Base-by-base conservation (phyloP, 1,140 invertebrate genomes). In the Aphidius ervi region DNA sequence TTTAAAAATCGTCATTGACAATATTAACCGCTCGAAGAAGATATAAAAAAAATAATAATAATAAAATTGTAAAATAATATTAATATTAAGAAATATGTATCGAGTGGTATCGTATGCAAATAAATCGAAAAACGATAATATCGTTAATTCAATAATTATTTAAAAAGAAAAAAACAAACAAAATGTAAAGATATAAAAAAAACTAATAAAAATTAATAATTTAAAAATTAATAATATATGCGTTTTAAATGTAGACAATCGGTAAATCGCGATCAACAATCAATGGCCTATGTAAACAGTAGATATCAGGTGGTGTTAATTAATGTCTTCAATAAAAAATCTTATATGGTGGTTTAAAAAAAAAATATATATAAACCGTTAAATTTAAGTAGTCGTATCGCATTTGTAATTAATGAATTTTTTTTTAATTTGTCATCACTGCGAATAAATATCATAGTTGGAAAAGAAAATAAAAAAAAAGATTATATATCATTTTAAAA, bases 201-300 rank as follows among this genome's bases (percentile, higher is more conserved):
- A 61, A 37, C 42, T 45, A 40, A 61, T 3, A 54, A 41, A 37
- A 57, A 60, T 31, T 45, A 59, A 59, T 50, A n/a, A 7, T 55
- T 47, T 63, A 16, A 50, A 56, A 41, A 58, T 20, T 31, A n/a
- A 47, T 60, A 55, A 64, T 63, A 50, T 45, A 56, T 62, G 42
- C n/a, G 54, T 40, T 53, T 52, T 3, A 48, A 47, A 52, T 56
- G 56, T 47, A 53, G 60, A 23, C 65, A 64, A 56, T 53, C 54
- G 41, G 50, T 63, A 63, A 58, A 64, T 61, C 49, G 62, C 58
- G 57, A 61, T 67, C 62, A 65, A 71, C 67, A 71, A 67, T 71
- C 69, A 71, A 71, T 69, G 69, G 69, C 69, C 69, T 71, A 71
- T 61, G 63, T 64, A 65, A 66, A 64, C 65, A 62, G 1, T 68